phyloP scores from a whole-genome alignment of 35 echinoderm and acorn worm genomes.

The Lytechinus variegatus region DNA sequence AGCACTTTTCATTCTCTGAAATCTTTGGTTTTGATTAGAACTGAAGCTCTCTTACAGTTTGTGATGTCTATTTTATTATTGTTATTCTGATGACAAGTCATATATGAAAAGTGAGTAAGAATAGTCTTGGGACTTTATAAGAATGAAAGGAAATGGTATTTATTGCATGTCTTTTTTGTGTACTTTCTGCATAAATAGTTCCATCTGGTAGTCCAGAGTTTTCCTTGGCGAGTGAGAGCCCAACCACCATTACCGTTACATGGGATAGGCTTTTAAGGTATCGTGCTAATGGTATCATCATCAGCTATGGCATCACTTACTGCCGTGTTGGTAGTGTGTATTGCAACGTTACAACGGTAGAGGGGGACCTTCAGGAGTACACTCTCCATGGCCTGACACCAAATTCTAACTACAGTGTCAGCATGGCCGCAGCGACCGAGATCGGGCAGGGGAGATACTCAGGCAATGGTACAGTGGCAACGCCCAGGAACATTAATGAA shows the following conservation, averaged over 20 bases:
- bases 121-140: too few relatives aligned
- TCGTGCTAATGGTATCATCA: slow-evolving; percentile 27
- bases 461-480: background rate
- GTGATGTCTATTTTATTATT: too few relatives aligned
- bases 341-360: slow-evolving; percentile 17
- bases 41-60: too few relatives aligned
- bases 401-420: slow-evolving; percentile 32
- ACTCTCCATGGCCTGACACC: background rate
- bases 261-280: background rate
- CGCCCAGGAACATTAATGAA: background rate
- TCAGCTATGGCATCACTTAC: background rate
- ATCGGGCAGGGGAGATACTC: background rate
- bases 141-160: background rate
- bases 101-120: too few relatives aligned
- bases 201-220: slow-evolving; percentile 31
- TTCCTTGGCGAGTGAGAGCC: slow-evolving; percentile 14
- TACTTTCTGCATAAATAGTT: background rate
- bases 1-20: too few relatives aligned
- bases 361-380: background rate
- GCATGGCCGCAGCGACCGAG: background rate
- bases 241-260: background rate
- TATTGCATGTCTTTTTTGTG: background rate
- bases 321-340: background rate
- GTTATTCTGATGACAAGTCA: too few relatives aligned
- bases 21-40: background rate